phyloP scores from a whole-genome alignment of 2,113 vertebrate genomes.

The Danio rerio region DNA sequence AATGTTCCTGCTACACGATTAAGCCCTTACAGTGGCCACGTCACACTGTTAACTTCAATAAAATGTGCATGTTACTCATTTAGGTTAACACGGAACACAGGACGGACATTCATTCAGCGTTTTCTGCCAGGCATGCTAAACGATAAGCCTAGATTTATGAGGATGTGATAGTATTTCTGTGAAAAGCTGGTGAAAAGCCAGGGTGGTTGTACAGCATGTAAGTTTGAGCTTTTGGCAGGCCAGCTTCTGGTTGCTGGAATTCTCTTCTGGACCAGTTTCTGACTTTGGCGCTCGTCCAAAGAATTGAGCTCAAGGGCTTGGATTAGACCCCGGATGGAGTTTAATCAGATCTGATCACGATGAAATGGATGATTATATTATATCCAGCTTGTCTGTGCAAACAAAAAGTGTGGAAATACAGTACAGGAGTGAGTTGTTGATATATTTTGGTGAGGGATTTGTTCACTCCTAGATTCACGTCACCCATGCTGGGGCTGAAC shows the following conservation, averaged over 20 bases:
- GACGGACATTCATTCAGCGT: not conserved
- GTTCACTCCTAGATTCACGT: not conserved
- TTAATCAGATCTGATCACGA: constrained; percentile 45
- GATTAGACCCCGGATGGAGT: constrained; percentile 16
- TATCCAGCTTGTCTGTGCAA: constrained; percentile 29
- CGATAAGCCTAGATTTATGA: constrained; percentile 24
- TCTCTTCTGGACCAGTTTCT: constrained; percentile 34
- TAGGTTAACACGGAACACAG: constrained; percentile 2
- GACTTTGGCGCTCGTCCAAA: constrained; percentile 31
- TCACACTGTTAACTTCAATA: constrained; percentile 11
- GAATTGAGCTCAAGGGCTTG: constrained; percentile 47
- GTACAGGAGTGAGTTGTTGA: constrained; percentile 23
- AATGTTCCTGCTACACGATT: not conserved
- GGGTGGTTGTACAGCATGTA: constrained; percentile 11
- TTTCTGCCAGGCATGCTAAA: not conserved
- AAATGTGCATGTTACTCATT: not conserved
- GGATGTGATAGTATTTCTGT: constrained; percentile 13
- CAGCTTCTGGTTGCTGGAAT: constrained; percentile 42
- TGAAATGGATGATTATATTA: constrained; percentile 46
- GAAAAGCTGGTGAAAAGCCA: constrained; percentile 3
- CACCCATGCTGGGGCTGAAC: constrained; percentile 4
- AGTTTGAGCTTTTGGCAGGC: constrained; percentile 44
- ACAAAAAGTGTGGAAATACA: constrained; percentile 37
- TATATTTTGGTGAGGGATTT: constrained; percentile 9
- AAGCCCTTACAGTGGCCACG: constrained; percentile 22